Evolutionary conservation across 2,113 vertebrate species (phyloP).

Genomic region (Laterallus jamaicensis): DNA sequence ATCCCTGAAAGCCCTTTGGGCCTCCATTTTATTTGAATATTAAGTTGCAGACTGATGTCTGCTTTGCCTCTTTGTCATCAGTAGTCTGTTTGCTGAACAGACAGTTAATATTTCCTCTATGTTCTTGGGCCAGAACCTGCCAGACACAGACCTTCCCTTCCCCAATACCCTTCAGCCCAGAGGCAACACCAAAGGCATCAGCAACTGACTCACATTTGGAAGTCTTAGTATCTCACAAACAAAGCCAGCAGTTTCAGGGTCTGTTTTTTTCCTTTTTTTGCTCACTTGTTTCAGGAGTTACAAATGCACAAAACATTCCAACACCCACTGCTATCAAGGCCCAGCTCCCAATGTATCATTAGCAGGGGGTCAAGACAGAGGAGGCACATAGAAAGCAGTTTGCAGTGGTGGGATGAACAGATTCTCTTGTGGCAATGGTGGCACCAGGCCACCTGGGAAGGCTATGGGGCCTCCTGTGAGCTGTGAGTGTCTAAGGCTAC

Average conservation of each 20-base stretch:
- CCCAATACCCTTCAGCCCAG: not conserved
- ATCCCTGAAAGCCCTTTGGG: not conserved
- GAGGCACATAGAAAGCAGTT: not conserved
- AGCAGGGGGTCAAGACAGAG: too few relatives aligned
- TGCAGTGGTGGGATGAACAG: accelerated
- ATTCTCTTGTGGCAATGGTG: not conserved
- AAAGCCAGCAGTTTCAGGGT: not conserved
- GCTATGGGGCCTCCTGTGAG: not conserved
- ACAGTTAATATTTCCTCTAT: not conserved
- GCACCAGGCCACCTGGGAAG: not conserved
- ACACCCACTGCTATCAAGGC: not conserved
- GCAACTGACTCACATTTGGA: not conserved
- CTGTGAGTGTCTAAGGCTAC: not conserved
- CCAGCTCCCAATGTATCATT: not conserved
- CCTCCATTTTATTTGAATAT: not conserved
- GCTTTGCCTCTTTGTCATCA: not conserved
- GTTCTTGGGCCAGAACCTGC: not conserved
- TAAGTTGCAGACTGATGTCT: not conserved
- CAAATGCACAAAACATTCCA: not conserved
- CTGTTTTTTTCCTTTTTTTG: not conserved
- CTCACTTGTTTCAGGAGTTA: not conserved
- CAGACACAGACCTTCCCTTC: not conserved
- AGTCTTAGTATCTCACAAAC: not conserved
- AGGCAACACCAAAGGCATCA: not conserved
- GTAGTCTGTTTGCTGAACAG: not conserved